Conservation (phyloP, 2,888 invertebrate genomes). For the Drosophila stalkeri region DNA sequence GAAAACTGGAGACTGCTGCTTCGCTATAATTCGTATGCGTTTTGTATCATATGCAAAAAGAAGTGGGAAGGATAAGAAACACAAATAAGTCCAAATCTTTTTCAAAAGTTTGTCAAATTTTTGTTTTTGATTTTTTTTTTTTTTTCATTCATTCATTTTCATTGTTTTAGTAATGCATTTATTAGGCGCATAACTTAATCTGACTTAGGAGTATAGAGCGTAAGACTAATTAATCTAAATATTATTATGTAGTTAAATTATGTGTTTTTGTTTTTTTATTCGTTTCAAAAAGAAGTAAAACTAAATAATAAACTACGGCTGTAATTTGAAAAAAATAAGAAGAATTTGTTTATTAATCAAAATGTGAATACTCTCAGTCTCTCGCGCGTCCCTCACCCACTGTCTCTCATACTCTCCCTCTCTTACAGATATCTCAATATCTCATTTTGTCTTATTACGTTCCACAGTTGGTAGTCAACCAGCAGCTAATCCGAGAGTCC, state of each 20-base stretch:
- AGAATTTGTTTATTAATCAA: conserved; percentile 22
- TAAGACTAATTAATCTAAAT: conserved; percentile 57
- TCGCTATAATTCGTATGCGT: conserved; percentile 83
- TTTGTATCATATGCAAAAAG: conserved; percentile 76
- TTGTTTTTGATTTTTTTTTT: conserved; percentile 10
- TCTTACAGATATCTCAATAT: conserved; percentile 25
- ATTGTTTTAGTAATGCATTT: conserved; percentile 76
- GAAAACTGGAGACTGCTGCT: conserved; percentile 85
- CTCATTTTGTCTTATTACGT: conserved; percentile 15
- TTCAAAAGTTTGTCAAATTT: conserved; percentile 55
- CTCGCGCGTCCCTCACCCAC: conserved; percentile 22
- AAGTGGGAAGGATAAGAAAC: conserved; percentile 80
- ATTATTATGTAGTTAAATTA: conserved; percentile 45
- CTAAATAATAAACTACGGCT: conserved; percentile 48
- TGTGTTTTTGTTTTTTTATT: conserved; percentile 40
- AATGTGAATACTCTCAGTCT: conserved; percentile 30
- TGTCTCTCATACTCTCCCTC: conserved; percentile 5
- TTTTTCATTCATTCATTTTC: conserved; percentile 43
- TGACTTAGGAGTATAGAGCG: conserved; percentile 54
- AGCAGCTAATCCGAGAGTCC: conserved; percentile 47
- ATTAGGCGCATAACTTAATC: conserved; percentile 71
- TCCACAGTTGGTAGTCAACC: conserved; percentile 38
- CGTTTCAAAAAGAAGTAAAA: conserved; percentile 21
- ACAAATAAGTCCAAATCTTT: conserved; percentile 79
- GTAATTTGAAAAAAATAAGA: conserved; percentile 44